These are phyloP conservation scores for Embidobia sp. DNA, from an alignment of 2,888 invertebrate genomes.

Conservation along the genomic window DNA sequence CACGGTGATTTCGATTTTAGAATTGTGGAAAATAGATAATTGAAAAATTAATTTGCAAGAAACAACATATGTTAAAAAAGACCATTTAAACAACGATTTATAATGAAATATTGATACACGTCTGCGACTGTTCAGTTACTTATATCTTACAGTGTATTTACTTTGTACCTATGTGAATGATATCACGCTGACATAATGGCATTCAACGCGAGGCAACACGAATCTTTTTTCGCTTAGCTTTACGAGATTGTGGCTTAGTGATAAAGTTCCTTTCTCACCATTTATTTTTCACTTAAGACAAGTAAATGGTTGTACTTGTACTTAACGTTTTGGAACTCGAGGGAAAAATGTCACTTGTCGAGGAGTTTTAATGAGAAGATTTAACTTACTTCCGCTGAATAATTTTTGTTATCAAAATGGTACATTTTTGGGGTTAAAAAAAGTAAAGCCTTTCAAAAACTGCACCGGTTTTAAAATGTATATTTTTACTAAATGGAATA, in stretches of 20 bases:
- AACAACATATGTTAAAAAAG: too few relatives aligned
- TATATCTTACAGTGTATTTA: conserved; percentile 17
- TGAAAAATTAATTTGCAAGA: too few relatives aligned
- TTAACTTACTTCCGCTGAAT: neutral
- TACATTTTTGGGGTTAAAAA: too few relatives aligned
- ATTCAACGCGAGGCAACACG: conserved; percentile 53
- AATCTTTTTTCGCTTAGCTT: conserved; percentile 38
- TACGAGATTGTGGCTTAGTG: conserved; percentile 47
- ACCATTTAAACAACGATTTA: too few relatives aligned
- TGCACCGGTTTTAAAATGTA: too few relatives aligned
- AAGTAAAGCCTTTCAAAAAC: too few relatives aligned
- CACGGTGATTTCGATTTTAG: too few relatives aligned
- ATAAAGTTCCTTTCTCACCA: conserved; percentile 55
- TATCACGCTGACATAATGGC: conserved; percentile 63
- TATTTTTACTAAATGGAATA: too few relatives aligned
- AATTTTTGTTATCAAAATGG: too few relatives aligned
- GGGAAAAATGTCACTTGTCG: neutral
- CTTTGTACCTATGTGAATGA: conserved; percentile 47
- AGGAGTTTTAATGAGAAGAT: neutral
- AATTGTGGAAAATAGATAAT: too few relatives aligned
- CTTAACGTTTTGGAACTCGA: neutral
- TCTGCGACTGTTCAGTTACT: conserved; percentile 17
- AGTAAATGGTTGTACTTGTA: conserved; percentile 40
- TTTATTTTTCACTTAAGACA: conserved; percentile 50
- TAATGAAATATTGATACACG: neutral